phyloP scores from a whole-genome alignment of 2,797 vertebrate species.

The Carcharodon carcharias region DNA sequence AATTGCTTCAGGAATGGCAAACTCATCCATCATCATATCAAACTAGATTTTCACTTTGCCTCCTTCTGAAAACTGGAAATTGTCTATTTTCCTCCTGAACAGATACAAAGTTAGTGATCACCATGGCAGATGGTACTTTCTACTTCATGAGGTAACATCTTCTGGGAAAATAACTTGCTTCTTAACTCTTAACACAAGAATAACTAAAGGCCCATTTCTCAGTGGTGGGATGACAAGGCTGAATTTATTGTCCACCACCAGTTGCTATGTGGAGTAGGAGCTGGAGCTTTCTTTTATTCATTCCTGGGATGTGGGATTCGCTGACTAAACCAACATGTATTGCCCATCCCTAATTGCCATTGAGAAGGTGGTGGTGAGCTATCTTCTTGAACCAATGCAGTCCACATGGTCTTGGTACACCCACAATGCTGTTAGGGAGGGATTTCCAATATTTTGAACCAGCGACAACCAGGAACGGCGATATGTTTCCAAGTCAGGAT shows the following conservation, averaged over 20 bases:
- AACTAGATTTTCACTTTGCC: not conserved
- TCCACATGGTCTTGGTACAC: no score
- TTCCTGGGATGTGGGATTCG: no score
- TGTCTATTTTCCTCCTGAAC: constrained; percentile 14
- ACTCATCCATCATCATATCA: not conserved
- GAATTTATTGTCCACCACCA: not conserved
- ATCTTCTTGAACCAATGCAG: no score
- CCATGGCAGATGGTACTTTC: not conserved
- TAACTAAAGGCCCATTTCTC: not conserved
- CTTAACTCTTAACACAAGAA: not conserved
- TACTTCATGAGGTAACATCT: not conserved
- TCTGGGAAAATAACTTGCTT: not conserved
- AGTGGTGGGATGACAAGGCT: not conserved
- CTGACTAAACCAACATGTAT: no score
- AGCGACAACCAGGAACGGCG: no score
- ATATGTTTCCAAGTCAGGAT: no score
- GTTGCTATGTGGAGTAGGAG: not conserved
- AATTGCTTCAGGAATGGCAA: not conserved
- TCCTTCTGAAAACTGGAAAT: not conserved
- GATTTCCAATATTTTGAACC: no score
- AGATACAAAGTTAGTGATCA: not conserved
- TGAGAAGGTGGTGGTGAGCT: no score
- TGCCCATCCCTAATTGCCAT: no score
- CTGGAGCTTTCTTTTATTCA: not conserved
- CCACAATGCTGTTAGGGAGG: no score